A percentile compares a stretch with the other conserved stretches of the same genome.
phyloP scores from a whole-genome alignment of 2,113 vertebrate genomes.

The Eretmochelys imbricata region DNA sequence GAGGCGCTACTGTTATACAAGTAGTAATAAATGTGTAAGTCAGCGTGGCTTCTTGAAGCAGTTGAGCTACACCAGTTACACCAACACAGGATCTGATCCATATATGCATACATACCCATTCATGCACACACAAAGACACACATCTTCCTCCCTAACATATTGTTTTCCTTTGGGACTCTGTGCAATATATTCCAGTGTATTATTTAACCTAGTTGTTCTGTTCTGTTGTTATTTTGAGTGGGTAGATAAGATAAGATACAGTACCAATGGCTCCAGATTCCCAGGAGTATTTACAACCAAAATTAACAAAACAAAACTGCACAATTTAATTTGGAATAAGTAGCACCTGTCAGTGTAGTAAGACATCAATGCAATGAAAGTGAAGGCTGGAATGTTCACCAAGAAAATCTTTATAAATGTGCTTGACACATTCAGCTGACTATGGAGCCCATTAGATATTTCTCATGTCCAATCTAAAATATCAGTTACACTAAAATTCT shows the following conservation, averaged over 20 bases:
- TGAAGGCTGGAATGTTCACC: background rate
- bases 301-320: background rate
- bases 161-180: background rate
- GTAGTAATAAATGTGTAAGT: background rate
- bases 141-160: background rate
- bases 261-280: background rate
- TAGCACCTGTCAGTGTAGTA: background rate
- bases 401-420: background rate
- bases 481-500: background rate
- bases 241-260: background rate
- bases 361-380: background rate
- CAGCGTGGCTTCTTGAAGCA: background rate
- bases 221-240: background rate
- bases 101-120: background rate
- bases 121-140: background rate
- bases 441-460: background rate
- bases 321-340: background rate
- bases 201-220: background rate
- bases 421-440: background rate
- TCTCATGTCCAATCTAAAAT: background rate
- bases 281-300: background rate
- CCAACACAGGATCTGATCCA: background rate
- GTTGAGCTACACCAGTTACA: background rate
- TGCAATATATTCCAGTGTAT: background rate
- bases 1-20: background rate